Evolutionary conservation across 2,797 vertebrate genomes (phyloP), one percentile per base, ranked within the genome.

Genomic region (Discoglossus pictus): DNA sequence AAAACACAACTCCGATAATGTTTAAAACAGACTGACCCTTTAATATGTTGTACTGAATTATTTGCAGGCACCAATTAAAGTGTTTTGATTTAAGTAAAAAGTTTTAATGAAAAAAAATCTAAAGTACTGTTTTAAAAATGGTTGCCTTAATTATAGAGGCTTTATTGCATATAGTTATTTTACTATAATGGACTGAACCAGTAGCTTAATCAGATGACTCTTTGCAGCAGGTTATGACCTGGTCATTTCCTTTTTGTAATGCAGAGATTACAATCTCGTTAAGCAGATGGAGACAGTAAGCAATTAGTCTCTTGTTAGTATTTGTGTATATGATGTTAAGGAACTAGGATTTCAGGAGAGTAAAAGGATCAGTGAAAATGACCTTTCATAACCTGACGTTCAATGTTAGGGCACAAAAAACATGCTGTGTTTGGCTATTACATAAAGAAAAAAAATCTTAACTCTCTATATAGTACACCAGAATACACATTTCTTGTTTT

Each of bases 301-400:
- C 35, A 55, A 55, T 55, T 55, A 55, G 35, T 55, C 34, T 39
- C 15, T 35, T 9, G 35, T 21, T 38, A 39, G 34, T n/a, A 38
- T 39, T 6, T 38, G 10, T 38, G 52, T 6, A 39, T 38, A 6
- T 13, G 52, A 55, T 55, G 35, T 38, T 34, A 55, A 39, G 31
- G 17, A 21, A 21, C 12, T 21, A 18, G 15, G 31, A 17, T 38
- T 55, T 38, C 39, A 13, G 34, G n/a, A 36, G 39, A 55, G 11
- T 50, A 16, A 50, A 50, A 11, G 52, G 20, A 55, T 55, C 52
- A 55, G 39, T 55, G 17, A 55, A 39, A 21, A 17, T 21, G 18
- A 55, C 52, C 52, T 55, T 55, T 23, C 21, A 9, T 15, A 56
- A 42, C 21, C 42, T 24, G 36, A 56, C 36, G 40, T 40, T 40